Percentiles rank a stretch among this genome's conserved stretches.
phyloP scores from a whole-genome alignment of 37 sponge, comb jelly and placozoan genomes.

The Hormiphora californensis region DNA sequence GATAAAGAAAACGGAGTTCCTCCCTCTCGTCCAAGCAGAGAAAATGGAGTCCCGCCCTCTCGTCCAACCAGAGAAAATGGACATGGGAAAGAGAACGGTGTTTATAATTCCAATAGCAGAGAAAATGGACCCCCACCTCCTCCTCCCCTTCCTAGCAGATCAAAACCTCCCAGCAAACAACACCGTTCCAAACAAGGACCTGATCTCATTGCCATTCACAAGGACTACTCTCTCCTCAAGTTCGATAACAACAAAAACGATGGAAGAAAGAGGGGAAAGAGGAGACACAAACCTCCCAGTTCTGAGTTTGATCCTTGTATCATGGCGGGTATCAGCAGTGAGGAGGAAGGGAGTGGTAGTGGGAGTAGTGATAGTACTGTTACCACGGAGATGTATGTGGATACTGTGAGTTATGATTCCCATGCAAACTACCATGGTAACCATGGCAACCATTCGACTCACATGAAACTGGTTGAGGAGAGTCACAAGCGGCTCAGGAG shows the following conservation, averaged over 20 bases:
- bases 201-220: conserved; percentile 34
- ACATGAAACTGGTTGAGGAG: conserved; percentile 42
- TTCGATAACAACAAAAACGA: background rate
- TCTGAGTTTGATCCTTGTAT: conserved; percentile 34
- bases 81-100: too few relatives aligned
- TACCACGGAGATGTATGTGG: background rate
- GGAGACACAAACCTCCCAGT: background rate
- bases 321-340: conserved; percentile 19
- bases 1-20: too few relatives aligned
- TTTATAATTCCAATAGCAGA: too few relatives aligned
- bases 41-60: too few relatives aligned
- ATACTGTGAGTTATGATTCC: conserved; percentile 8
- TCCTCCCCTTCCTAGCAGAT: too few relatives aligned
- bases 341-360: background rate
- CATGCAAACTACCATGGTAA: background rate
- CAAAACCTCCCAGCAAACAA: too few relatives aligned
- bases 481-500: background rate
- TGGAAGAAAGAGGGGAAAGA: background rate
- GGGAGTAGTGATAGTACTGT: background rate
- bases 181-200: too few relatives aligned
- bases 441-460: conserved; percentile 3
- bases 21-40: too few relatives aligned
- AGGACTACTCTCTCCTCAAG: conserved; percentile 30
- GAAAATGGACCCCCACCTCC: too few relatives aligned
- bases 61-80: too few relatives aligned